Percentiles rank a stretch among this genome's conserved stretches.
These are phyloP conservation scores for Ophonus ardosiacus DNA, from an alignment of 2,888 invertebrate genomes.

Conservation along the genomic window DNA sequence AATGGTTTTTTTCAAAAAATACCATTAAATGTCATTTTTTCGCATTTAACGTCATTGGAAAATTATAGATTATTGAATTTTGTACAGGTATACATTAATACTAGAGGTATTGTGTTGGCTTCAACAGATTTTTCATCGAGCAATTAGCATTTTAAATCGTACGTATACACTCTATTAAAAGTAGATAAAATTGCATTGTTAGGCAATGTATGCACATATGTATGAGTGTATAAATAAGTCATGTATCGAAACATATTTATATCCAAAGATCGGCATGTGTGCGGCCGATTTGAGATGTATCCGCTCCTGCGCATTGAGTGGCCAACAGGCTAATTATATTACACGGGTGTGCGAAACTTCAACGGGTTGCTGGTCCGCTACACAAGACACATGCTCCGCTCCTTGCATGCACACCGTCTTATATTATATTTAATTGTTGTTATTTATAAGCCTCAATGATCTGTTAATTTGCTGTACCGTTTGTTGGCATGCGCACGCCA, in stretches of 20 bases:
- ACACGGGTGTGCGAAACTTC: constrained; percentile 49
- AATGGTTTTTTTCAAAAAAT: too few species aligned
- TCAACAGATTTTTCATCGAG: too few species aligned
- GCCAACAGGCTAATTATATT: constrained; percentile 42
- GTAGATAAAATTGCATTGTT: too few species aligned
- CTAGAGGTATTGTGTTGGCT: too few species aligned
- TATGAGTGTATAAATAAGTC: not conserved
- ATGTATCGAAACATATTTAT: constrained; percentile 37
- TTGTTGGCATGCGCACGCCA: constrained; percentile 53
- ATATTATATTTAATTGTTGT: constrained; percentile 63
- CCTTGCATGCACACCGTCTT: constrained; percentile 41
- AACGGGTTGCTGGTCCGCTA: constrained; percentile 16
- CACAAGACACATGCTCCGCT: constrained; percentile 8
- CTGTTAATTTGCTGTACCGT: constrained; percentile 61
- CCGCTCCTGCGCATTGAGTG: constrained; percentile 12
- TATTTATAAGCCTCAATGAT: constrained; percentile 57
- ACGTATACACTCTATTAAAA: too few species aligned
- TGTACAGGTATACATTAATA: too few species aligned
- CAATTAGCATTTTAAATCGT: too few species aligned
- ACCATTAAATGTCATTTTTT: too few species aligned
- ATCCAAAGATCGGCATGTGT: constrained; percentile 20
- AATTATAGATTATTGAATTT: too few species aligned
- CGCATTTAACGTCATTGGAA: too few species aligned
- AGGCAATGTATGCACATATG: too few species aligned
- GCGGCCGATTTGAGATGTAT: constrained; percentile 8